Evolutionary conservation across 1,140 invertebrate genomes (phyloP), one percentile per base, ranked within the genome.

Genomic region (Zaprionus ornatus): DNA sequence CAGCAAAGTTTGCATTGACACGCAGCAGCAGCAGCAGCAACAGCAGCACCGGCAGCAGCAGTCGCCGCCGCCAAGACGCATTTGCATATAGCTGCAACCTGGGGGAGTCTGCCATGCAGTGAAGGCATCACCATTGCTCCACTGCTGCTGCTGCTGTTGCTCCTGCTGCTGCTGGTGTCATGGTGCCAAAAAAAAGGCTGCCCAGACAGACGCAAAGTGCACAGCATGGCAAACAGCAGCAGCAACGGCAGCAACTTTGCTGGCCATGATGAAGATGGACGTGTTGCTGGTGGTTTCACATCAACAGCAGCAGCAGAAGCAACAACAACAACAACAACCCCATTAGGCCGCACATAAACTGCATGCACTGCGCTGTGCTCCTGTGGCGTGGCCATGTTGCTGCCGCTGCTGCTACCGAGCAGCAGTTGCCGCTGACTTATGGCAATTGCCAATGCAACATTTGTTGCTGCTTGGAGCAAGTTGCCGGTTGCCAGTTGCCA

Each of bases 1-100:
- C 87, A 91, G 87, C 87, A 91, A 91, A 91, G 87, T 91, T 91
- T 91, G 87, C 82, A 91, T 91, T 90, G 80, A 91, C 87, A 91
- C 87, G 83, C 83, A 86, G 82, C 84, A 88, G 77, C 83, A 82
- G 60, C 79, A 84, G 42, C 78, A 79, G 35, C 68, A 73, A 21
- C 45, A 66, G 29, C 78, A 64, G 40, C 70, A 71, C 21, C 76
- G 65, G 27, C 56, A 61, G 42, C 61, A 72, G 25, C 72, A n/a
- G 19, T n/a, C 62, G 25, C 35, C 27, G 37, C 21, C 48, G 54
- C n/a, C 62, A 35, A 66, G 68, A 59, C 70, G 76, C 82, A 91
- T 91, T 91, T 91, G 88, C 88, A 91, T 91, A 91, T 91, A 87
- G 87, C 68, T 73, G 69, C 66, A 73, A 40, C 17, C 15, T 74